Evolutionary conservation across 2,113 vertebrate species (phyloP).

Genomic region (Spilogale gracilis): DNA sequence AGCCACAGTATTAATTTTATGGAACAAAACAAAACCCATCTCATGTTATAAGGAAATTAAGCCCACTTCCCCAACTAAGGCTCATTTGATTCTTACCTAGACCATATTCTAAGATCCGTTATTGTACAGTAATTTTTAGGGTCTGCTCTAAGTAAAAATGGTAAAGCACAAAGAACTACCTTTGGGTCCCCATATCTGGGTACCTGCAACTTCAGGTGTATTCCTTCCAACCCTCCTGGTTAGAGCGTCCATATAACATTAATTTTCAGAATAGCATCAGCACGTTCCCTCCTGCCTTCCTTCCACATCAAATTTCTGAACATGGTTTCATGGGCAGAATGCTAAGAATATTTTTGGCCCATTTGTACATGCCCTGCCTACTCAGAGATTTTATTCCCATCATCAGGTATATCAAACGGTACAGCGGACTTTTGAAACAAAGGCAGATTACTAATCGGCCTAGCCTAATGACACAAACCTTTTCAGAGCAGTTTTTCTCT

Average conservation of each 20-base stretch:
- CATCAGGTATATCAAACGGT: background rate
- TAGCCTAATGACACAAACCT: background rate
- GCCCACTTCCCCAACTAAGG: background rate
- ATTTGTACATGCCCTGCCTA: background rate
- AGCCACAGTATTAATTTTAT: background rate
- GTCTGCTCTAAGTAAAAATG: background rate
- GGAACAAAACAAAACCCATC: background rate
- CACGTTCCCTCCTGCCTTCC: background rate
- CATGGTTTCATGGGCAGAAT: background rate
- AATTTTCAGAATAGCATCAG: background rate
- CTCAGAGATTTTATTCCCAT: background rate
- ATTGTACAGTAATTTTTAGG: background rate
- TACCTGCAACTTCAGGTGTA: too few relatives aligned
- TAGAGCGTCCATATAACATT: background rate
- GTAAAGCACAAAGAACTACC: background rate
- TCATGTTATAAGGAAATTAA: background rate
- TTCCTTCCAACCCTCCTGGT: background rate
- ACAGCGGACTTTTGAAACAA: background rate
- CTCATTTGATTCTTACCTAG: background rate
- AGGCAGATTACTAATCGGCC: background rate
- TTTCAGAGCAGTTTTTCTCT: background rate
- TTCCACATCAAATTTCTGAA: background rate
- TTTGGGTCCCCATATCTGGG: background rate
- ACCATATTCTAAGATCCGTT: background rate
- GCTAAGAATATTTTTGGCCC: background rate